Conservation (phyloP, 2,888 invertebrate species). For the Agrotis puta region DNA sequence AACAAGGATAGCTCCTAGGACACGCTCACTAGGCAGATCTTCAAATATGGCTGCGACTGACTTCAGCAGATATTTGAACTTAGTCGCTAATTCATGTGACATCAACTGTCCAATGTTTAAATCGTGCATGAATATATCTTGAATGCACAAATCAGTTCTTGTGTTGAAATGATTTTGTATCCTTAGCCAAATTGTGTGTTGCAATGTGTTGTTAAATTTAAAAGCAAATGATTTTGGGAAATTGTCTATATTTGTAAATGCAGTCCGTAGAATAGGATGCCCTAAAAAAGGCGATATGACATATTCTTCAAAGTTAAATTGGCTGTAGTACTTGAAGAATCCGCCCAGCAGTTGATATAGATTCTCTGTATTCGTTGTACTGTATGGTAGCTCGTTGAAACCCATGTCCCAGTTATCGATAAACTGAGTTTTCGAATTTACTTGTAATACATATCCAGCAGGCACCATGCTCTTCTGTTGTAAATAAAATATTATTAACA, state of each 20-base stretch:
- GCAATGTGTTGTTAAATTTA: conserved; percentile 15
- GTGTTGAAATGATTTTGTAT: neutral
- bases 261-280: conserved; percentile 11
- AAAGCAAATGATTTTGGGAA: conserved; percentile 45
- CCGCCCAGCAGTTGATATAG: conserved; percentile 56
- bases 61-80: conserved; percentile 25
- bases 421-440: neutral
- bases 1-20: conserved; percentile 31
- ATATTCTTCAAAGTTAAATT: conserved; percentile 54
- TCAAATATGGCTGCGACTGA: conserved; percentile 24
- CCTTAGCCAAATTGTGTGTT: neutral
- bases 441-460: conserved; percentile 10
- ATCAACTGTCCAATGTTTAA: neutral
- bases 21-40: conserved; percentile 14
- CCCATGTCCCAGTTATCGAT: conserved; percentile 9
- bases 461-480: conserved; percentile 53
- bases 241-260: conserved; percentile 16
- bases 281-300: conserved; percentile 59
- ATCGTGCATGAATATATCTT: conserved; percentile 32
- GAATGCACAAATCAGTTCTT: conserved; percentile 27
- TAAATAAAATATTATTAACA: conserved; percentile 62
- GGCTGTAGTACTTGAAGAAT: conserved; percentile 62
- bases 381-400: conserved; percentile 27
- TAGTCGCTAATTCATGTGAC: neutral
- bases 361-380: conserved; percentile 10